Evolutionary conservation across 2,113 vertebrate species (phyloP).

Genomic region (Suricata suricatta): DNA sequence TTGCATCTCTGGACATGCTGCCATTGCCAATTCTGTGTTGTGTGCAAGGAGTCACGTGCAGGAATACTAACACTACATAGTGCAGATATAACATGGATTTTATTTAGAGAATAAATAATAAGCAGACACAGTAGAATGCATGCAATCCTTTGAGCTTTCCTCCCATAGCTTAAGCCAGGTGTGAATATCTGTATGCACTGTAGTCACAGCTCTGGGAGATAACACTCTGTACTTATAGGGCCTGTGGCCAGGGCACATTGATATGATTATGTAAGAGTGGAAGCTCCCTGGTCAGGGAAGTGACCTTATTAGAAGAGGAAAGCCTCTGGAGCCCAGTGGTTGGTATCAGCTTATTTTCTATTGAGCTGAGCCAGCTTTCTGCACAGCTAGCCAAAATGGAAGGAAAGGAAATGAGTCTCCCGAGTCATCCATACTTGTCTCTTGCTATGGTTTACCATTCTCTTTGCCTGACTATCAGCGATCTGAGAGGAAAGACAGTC

Average conservation of each 20-base stretch:
- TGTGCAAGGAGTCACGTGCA: background rate
- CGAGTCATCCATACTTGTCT: background rate
- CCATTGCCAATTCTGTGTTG: background rate
- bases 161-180: background rate
- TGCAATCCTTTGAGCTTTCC: background rate
- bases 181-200: accelerated
- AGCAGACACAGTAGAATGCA: background rate
- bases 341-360: slow-evolving; percentile 12
- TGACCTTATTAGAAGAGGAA: slow-evolving; percentile 48
- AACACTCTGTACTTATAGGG: background rate
- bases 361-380: slow-evolving; percentile 47
- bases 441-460: background rate
- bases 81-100: background rate
- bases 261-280: background rate
- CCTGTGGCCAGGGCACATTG: background rate
- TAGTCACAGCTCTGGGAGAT: background rate
- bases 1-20: background rate
- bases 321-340: background rate
- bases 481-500: background rate
- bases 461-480: background rate
- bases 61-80: background rate
- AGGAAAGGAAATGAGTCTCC: slow-evolving; percentile 13
- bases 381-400: background rate
- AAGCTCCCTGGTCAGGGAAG: background rate
- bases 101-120: background rate